These are phyloP conservation scores for Chrysolina oricalcia DNA, from an alignment of 2,888 invertebrate species.

Conservation along the genomic window DNA sequence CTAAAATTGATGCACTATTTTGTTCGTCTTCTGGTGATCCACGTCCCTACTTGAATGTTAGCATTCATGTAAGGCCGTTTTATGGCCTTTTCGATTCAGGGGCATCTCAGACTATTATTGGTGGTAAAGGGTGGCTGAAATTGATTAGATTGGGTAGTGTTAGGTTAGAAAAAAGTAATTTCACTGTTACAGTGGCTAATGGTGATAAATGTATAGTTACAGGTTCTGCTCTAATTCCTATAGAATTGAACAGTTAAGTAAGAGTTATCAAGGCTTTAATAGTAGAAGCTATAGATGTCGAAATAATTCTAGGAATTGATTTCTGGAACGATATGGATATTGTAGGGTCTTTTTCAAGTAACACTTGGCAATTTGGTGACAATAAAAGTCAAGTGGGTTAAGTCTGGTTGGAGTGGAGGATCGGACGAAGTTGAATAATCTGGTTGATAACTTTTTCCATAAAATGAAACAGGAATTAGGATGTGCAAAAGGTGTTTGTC, in stretches of 20 bases:
- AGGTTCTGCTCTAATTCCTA: constrained; percentile 37
- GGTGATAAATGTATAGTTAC: constrained; percentile 29
- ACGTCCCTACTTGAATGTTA: no score
- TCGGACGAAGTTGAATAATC: neutral
- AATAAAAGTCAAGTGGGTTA: neutral
- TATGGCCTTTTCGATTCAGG: constrained; percentile 36
- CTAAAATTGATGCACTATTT: constrained; percentile 27
- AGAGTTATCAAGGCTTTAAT: constrained; percentile 27
- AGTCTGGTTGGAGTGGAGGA: constrained; percentile 9
- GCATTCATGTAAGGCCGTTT: constrained; percentile 37
- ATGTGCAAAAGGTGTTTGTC: constrained; percentile 37
- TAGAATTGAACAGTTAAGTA: constrained; percentile 31
- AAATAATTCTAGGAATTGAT: constrained; percentile 43
- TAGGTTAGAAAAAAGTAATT: constrained; percentile 8
- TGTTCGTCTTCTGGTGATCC: constrained; percentile 19
- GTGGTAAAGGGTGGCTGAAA: constrained; percentile 28
- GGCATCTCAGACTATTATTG: constrained; percentile 30
- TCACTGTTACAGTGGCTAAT: constrained; percentile 32
- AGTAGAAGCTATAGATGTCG: constrained; percentile 31
- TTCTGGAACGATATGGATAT: constrained; percentile 43
- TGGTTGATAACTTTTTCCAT: constrained; percentile 17
- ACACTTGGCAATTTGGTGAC: neutral
- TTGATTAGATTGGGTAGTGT: constrained; percentile 20
- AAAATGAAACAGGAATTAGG: constrained; percentile 28
- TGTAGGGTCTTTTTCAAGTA: constrained; percentile 6